Evolutionary conservation across 1,140 invertebrate species (phyloP).

Genomic region (Campodea augens): DNA sequence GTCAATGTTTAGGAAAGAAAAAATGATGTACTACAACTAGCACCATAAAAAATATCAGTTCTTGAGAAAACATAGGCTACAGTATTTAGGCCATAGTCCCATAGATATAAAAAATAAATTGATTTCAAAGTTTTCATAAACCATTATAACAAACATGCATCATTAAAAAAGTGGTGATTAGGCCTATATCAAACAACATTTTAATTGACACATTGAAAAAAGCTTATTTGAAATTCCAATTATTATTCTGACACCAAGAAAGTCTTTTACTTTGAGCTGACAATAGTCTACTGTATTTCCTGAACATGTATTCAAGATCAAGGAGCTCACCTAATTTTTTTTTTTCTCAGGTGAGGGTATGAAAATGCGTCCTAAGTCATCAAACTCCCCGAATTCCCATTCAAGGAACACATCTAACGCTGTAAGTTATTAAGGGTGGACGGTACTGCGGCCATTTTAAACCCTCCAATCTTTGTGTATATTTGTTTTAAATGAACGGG

Average conservation of each 20-base stretch:
- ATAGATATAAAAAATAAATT: no score
- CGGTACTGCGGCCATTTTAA: no score
- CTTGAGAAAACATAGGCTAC: no score
- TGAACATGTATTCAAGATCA: not conserved
- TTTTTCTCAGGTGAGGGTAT: not conserved
- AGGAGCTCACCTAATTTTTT: not conserved
- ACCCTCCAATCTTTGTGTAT: no score
- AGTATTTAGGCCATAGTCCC: no score
- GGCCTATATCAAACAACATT: no score
- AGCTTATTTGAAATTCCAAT: not conserved
- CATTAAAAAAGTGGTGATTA: no score
- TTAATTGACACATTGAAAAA: no score
- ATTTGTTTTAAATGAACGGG: no score
- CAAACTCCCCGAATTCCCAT: not conserved
- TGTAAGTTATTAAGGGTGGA: not conserved
- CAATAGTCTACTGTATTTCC: not conserved
- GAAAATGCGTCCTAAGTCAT: not conserved
- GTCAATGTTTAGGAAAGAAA: not conserved
- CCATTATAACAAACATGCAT: no score
- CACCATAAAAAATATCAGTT: no score
- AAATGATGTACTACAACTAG: constrained; percentile 1
- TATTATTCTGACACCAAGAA: not conserved
- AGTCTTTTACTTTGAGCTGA: not conserved
- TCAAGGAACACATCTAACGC: not conserved
- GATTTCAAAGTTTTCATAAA: no score